Evolutionary conservation across 2,888 invertebrate genomes (phyloP).

Genomic region (Gastrophysa polygoni): DNA sequence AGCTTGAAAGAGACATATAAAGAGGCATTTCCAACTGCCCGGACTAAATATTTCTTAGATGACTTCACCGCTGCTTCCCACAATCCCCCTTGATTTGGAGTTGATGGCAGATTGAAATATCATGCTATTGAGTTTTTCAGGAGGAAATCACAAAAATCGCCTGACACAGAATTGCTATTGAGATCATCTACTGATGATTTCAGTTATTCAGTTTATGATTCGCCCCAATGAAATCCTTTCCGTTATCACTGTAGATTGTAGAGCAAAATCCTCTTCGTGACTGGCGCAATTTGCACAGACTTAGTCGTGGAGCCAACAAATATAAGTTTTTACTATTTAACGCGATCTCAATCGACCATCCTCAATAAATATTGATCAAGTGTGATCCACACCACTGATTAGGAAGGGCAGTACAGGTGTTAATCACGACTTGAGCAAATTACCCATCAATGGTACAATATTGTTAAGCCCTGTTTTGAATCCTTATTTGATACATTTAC

Average conservation of each 20-base stretch:
- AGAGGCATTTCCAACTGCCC: slow-evolving; percentile 7
- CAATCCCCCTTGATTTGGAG: slow-evolving; percentile 15
- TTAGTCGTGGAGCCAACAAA: slow-evolving; percentile 36
- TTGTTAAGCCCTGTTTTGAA: neutral
- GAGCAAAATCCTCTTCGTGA: slow-evolving; percentile 36
- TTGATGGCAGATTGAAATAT: slow-evolving; percentile 13
- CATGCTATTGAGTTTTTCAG: slow-evolving; percentile 12
- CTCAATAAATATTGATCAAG: slow-evolving; percentile 26
- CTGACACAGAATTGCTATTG: neutral
- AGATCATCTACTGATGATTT: neutral
- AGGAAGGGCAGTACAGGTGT: neutral
- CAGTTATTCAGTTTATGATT: neutral
- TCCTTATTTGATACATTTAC: neutral
- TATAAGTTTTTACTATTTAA: slow-evolving; percentile 29
- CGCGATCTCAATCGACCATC: slow-evolving; percentile 24
- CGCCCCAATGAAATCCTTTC: slow-evolving; percentile 42
- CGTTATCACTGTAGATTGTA: slow-evolving; percentile 41
- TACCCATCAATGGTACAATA: neutral
- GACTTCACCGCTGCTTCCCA: slow-evolving; percentile 19
- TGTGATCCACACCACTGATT: neutral
- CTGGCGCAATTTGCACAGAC: slow-evolving; percentile 33
- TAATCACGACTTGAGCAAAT: neutral
- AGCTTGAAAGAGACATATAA: slow-evolving; percentile 9
- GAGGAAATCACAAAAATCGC: neutral
- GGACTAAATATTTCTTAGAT: slow-evolving; percentile 4